phyloP scores from a whole-genome alignment of 1,140 invertebrate genomes.

The Chrysomallon squamiferum region DNA sequence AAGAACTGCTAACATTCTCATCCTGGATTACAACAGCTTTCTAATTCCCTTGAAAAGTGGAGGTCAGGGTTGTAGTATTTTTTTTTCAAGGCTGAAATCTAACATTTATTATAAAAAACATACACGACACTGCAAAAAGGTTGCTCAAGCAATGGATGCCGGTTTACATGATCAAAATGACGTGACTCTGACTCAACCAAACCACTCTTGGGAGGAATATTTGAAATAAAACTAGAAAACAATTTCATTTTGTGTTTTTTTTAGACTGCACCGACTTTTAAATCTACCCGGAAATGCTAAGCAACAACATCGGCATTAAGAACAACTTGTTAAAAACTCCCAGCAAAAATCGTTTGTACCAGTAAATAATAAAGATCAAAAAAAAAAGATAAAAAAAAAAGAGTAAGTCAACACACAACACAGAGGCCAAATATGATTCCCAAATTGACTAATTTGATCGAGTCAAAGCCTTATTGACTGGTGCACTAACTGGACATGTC shows the following conservation, averaged over 20 bases:
- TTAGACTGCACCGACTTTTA: background rate
- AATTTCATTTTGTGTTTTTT: background rate
- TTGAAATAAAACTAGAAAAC: background rate
- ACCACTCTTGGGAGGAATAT: background rate
- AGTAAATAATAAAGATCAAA: too few relatives aligned
- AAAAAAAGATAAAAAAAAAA: too few relatives aligned
- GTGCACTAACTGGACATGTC: background rate
- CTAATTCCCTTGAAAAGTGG: background rate
- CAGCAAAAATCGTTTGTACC: background rate
- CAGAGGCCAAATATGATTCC: too few relatives aligned
- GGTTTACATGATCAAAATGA: background rate
- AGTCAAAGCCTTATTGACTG: too few relatives aligned
- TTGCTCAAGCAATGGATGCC: constrained; percentile 9
- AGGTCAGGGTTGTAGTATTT: background rate
- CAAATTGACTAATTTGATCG: too few relatives aligned
- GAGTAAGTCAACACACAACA: too few relatives aligned
- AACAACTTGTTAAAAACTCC: background rate
- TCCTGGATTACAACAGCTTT: background rate
- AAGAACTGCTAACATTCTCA: background rate
- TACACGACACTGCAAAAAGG: background rate
- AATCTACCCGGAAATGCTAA: background rate
- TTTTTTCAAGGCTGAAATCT: constrained; percentile 8
- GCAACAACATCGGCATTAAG: background rate
- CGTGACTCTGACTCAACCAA: background rate
- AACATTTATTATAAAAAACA: constrained; percentile 1